Evolutionary conservation across 1,140 invertebrate genomes (phyloP).

Genomic region (Lepidostoma basale): DNA sequence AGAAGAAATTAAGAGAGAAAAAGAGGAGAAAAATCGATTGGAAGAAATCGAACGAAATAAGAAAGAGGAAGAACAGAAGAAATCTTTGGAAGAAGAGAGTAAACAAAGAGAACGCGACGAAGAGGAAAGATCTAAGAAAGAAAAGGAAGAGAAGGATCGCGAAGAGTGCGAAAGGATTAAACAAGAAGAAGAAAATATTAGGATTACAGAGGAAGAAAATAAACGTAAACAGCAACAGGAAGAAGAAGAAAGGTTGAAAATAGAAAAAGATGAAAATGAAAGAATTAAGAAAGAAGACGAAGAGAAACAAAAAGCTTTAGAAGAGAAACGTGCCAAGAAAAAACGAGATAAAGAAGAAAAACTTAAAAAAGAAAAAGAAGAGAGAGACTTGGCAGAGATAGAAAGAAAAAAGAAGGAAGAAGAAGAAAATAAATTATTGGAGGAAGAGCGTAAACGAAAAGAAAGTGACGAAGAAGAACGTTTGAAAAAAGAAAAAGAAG

Average conservation of each 20-base stretch:
- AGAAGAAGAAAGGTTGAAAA: slow-evolving; percentile 39
- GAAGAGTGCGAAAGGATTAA: slow-evolving; percentile 33
- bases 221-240: slow-evolving; percentile 28
- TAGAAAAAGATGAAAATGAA: slow-evolving; percentile 37
- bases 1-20: too few relatives aligned
- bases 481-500: not conserved
- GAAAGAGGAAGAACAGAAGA: too few relatives aligned
- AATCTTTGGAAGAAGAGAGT: too few relatives aligned
- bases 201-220: not conserved
- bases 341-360: not conserved
- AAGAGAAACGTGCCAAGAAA: slow-evolving; percentile 3
- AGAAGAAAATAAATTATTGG: slow-evolving; percentile 27
- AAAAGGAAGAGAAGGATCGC: not conserved
- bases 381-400: not conserved
- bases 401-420: slow-evolving; percentile 15
- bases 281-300: slow-evolving; percentile 34
- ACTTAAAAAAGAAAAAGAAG: slow-evolving; percentile 28
- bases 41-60: too few relatives aligned
- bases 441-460: slow-evolving; percentile 14
- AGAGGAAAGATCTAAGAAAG: too few relatives aligned
- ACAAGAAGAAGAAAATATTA: slow-evolving; percentile 33
- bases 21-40: too few relatives aligned
- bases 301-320: slow-evolving; percentile 17
- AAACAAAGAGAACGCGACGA: too few relatives aligned
- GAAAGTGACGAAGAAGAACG: slow-evolving; percentile 25